Evolutionary conservation across 2,888 invertebrate genomes (phyloP).

Genomic region (Nemurella pictetii): DNA sequence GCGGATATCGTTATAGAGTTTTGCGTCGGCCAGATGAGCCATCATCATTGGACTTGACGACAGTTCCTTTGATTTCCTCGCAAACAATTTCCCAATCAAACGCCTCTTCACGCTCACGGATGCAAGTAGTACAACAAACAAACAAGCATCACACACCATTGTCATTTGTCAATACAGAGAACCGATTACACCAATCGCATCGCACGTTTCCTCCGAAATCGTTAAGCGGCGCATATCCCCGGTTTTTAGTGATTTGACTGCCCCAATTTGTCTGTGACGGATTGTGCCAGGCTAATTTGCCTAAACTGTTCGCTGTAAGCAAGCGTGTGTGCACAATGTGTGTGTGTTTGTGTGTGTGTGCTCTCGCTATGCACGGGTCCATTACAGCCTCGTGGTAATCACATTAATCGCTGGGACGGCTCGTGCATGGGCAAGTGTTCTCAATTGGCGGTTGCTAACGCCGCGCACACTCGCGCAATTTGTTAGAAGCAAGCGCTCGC

Average conservation of each 20-base stretch:
- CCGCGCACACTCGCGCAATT: neutral
- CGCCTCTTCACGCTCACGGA: neutral
- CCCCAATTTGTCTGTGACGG: neutral
- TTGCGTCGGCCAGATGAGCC: too few relatives aligned
- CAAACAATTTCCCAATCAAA: neutral
- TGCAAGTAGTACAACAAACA: too few relatives aligned
- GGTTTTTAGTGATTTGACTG: neutral
- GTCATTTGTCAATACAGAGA: neutral
- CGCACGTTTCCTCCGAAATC: neutral
- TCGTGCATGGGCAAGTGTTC: neutral
- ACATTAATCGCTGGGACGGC: neutral
- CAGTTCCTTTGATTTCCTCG: neutral
- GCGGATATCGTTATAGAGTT: neutral
- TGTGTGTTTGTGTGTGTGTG: neutral
- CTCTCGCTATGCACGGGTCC: neutral
- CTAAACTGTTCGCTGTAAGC: neutral
- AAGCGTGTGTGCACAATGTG: too few relatives aligned
- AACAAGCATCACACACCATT: neutral
- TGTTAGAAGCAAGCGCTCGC: too few relatives aligned
- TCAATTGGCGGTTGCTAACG: neutral
- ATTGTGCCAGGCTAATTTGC: neutral
- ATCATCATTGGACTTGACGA: neutral
- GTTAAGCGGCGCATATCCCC: too few relatives aligned
- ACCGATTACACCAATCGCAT: neutral
- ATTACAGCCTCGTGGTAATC: neutral